phyloP scores from a whole-genome alignment of 2,113 vertebrate species.

The Phyllopteryx taeniolatus region DNA sequence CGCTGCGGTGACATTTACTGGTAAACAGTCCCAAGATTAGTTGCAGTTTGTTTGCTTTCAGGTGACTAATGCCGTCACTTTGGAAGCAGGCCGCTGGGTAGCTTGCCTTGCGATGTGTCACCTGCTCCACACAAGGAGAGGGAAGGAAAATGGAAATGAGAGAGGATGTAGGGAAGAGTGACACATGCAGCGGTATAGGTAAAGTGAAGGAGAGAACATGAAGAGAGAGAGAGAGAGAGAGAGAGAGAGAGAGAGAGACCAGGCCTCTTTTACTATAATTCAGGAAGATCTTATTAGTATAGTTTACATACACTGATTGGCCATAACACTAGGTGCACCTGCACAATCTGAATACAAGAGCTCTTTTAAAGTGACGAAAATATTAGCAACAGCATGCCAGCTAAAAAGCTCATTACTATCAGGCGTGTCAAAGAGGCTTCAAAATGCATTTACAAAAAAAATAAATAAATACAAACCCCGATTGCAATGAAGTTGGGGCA shows the following conservation, averaged over 20 bases:
- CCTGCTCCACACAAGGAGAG: constrained; percentile 30
- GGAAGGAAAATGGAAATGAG: not conserved
- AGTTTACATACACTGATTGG: too few species aligned
- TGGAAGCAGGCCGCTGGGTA: constrained; percentile 18
- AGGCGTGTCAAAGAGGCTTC: too few species aligned
- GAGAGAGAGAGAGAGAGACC: not conserved
- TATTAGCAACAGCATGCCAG: not conserved
- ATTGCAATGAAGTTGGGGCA: too few species aligned
- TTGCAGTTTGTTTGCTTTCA: constrained; percentile 60
- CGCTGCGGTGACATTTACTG: constrained; percentile 35
- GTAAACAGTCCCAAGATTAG: constrained; percentile 60
- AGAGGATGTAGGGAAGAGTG: constrained; percentile 7
- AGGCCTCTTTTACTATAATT: not conserved
- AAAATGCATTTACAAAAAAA: too few species aligned
- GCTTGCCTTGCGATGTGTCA: constrained; percentile 37
- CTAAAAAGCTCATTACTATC: too few species aligned
- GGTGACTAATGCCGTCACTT: constrained; percentile 49
- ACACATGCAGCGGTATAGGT: not conserved
- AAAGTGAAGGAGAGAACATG: not conserved
- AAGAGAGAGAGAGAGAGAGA: not conserved
- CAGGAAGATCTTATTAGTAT: too few species aligned
- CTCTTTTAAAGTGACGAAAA: not conserved
- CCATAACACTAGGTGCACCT: too few species aligned
- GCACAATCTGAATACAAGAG: too few species aligned
- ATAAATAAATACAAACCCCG: too few species aligned